These are phyloP conservation scores for Pleuronectes platessa DNA, from an alignment of 2,113 vertebrate genomes.

Conservation along the genomic window DNA sequence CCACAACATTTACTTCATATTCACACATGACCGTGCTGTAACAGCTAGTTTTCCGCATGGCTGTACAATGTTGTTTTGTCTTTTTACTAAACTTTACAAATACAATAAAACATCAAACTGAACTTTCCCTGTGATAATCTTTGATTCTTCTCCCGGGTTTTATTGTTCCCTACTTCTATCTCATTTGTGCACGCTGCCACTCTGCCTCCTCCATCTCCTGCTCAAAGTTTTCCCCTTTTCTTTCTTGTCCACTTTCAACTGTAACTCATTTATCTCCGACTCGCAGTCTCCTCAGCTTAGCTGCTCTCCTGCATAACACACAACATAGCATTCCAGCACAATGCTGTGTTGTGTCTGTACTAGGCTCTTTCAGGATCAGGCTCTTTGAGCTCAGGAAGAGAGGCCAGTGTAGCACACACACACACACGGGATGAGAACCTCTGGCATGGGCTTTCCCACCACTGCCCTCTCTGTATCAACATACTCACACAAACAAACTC, in stretches of 20 bases:
- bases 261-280: conserved; percentile 48
- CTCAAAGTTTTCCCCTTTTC: conserved; percentile 26
- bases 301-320: conserved; percentile 27
- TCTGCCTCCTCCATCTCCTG: conserved; percentile 19
- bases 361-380: conserved; percentile 45
- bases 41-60: too few species aligned
- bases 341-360: conserved; percentile 64
- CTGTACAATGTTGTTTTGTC: too few species aligned
- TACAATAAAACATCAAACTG: background rate
- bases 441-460: conserved; percentile 79
- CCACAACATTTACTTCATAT: too few species aligned
- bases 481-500: conserved; percentile 66
- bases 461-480: conserved; percentile 71
- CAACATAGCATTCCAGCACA: conserved; percentile 35
- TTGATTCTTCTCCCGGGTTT: background rate
- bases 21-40: too few species aligned
- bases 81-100: background rate
- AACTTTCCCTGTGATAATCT: background rate
- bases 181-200: conserved; percentile 4
- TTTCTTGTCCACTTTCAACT: conserved; percentile 36
- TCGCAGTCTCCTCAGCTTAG: conserved; percentile 28
- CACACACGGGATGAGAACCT: conserved; percentile 72
- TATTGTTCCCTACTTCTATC: background rate
- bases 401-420: conserved; percentile 30
- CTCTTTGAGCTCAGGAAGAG: conserved; percentile 75